Conservation (phyloP, 2,888 invertebrate genomes). For the Drosophila austrosaltans region DNA sequence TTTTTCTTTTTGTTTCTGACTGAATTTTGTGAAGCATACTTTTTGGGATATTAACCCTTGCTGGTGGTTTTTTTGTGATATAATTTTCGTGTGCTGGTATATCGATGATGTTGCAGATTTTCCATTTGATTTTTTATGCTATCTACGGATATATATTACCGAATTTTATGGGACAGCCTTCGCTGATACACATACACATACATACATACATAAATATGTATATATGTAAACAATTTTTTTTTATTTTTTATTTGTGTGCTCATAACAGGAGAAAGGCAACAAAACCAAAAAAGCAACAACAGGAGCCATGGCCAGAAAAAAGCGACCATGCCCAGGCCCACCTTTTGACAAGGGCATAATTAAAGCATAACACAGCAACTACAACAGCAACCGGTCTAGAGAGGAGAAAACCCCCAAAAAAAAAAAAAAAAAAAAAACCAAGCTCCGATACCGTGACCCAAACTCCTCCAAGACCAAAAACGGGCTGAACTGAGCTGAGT, state of each 20-base stretch:
- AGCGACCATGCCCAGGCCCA: constrained; percentile 47
- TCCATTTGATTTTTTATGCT: constrained; percentile 31
- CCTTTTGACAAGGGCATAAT: constrained; percentile 79
- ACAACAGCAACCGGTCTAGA: constrained; percentile 50
- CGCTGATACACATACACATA: constrained; percentile 10
- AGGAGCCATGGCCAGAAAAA: constrained; percentile 14
- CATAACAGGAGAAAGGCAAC: constrained; percentile 29
- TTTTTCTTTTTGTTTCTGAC: neutral
- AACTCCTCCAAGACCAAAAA: constrained; percentile 4
- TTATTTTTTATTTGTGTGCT: constrained; percentile 32
- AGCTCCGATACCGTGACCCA: neutral
- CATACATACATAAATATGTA: constrained; percentile 14
- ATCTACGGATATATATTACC: constrained; percentile 45
- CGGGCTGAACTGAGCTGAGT: constrained; percentile 1
- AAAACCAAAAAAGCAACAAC: constrained; percentile 48
- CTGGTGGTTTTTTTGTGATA: neutral
- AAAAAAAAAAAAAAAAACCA: neutral
- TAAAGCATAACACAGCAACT: constrained; percentile 71
- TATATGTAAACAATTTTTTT: too few species aligned
- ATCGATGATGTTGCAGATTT: constrained; percentile 48
- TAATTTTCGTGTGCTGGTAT: neutral
- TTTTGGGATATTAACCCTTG: constrained; percentile 11
- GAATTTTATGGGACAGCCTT: constrained; percentile 46
- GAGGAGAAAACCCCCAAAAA: neutral
- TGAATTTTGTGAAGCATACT: constrained; percentile 7